Evolutionary conservation across 2,797 vertebrate genomes (phyloP), one percentile per base, ranked within the genome.

Genomic region (Acomys russatus): DNA sequence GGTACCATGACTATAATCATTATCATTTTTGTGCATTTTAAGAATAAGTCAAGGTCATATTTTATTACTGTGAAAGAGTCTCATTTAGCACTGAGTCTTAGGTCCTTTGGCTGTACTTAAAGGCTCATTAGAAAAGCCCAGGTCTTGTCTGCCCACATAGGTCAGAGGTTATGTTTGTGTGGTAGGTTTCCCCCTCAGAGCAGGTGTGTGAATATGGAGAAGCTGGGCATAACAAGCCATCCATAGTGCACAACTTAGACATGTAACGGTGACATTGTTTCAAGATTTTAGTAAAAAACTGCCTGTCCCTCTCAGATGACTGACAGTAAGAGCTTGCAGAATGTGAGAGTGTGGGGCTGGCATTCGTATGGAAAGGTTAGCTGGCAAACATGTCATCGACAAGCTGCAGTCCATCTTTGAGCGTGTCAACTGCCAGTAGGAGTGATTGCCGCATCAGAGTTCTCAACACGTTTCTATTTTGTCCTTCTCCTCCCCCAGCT

Each of bases 401-500:
- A 77, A 76, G n/a, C 61, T 68, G 35, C 23, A 76, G 73, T 71
- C 33, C 59, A 10, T 22, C 44, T 85, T 66, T 23, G 38, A 64
- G n/a, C 30, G 17, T 6, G 73, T 12, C 12, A 61, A 79, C 59
- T 28, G 23, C 56, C 84, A 33, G 59, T 23, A 28, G 9, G 22
- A 85, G 11, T 73, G 54, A 85, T 30, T 89, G 63, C 76, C 84
- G 64, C 84, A 54, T 92, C 38, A 76, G 83, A 28, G 35, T 20
- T 56, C 35, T 44, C 0, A 49, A 23, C n/a, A n/a, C 7, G 8
- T 33, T 73, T 87, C 77, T 85, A 8, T 90, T 56, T 5, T 10
- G 51, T 89, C 91, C 91, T n/a, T 93, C 61, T 91, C 84, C 92
- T 59, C 76, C n/a, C 70, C 5, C 94, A 98, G 98, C 98, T 80